These are phyloP conservation scores for Caerostris darwini DNA, from an alignment of 1,140 invertebrate species.

Conservation along the genomic window DNA sequence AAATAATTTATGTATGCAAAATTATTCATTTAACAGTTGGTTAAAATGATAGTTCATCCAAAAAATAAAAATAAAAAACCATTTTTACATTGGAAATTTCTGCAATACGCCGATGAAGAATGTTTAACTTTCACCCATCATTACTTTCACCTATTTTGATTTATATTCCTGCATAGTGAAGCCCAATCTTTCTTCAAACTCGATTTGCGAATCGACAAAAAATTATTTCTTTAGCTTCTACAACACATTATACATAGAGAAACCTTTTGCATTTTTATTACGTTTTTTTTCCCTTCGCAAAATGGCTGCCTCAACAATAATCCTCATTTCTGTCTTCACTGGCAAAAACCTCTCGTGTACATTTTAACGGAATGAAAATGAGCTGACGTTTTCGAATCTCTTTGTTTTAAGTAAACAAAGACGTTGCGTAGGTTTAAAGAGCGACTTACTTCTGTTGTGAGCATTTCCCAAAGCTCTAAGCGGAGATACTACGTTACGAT, in stretches of 20 bases:
- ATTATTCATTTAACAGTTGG: neutral
- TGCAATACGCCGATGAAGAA: neutral
- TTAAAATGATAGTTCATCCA: neutral
- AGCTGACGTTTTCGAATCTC: constrained; percentile 28
- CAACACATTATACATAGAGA: constrained; percentile 51
- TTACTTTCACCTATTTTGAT: constrained; percentile 2
- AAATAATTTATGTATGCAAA: neutral
- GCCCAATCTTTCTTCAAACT: neutral
- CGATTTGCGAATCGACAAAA: constrained; percentile 12
- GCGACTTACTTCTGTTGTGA: neutral
- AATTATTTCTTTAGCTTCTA: constrained; percentile 31
- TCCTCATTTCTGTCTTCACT: constrained; percentile 5
- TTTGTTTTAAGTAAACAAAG: constrained; percentile 66
- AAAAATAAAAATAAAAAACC: neutral
- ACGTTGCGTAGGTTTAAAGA: neutral
- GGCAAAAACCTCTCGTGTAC: neutral
- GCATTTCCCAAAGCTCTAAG: neutral
- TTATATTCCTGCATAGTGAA: neutral
- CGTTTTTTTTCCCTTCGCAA: neutral
- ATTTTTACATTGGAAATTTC: neutral
- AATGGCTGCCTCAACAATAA: constrained; percentile 37
- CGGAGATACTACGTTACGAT: constrained; percentile 2
- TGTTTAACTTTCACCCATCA: neutral
- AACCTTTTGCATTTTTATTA: constrained; percentile 37
- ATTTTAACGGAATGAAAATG: constrained; percentile 46